Percentiles rank a stretch among this genome's conserved stretches.
phyloP scores from a whole-genome alignment of 2,888 invertebrate genomes.

The Caenorhabditis imperialis region DNA sequence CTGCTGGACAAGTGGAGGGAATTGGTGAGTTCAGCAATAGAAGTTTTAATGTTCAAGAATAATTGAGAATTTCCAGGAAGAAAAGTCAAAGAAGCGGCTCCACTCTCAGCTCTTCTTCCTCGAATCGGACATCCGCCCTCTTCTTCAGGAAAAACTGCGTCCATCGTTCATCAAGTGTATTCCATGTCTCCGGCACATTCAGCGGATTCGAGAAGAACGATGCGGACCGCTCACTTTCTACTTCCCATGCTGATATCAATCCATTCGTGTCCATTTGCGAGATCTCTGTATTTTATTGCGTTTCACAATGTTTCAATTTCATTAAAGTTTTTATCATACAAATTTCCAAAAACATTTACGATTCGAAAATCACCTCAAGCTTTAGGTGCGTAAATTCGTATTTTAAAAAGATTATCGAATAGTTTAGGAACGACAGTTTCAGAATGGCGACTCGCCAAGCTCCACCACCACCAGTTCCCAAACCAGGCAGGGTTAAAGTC shows the following conservation, averaged over 20 bases:
- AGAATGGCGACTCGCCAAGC: conserved; percentile 31
- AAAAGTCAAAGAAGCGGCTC: conserved; percentile 30
- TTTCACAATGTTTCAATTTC: no score
- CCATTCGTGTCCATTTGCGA: no score
- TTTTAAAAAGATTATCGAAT: not conserved
- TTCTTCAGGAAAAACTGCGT: conserved; percentile 39
- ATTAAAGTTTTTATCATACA: no score
- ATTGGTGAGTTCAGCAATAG: conserved; percentile 11
- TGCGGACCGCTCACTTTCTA: conserved; percentile 50
- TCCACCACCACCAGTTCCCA: conserved; percentile 70
- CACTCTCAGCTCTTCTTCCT: conserved; percentile 35
- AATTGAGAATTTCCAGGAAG: conserved; percentile 26
- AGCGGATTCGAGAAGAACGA: conserved; percentile 47
- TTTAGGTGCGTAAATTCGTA: not conserved
- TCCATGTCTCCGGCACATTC: conserved; percentile 47
- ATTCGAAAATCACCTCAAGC: not conserved
- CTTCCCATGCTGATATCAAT: conserved; percentile 6
- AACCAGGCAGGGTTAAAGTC: conserved; percentile 75
- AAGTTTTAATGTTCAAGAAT: not conserved
- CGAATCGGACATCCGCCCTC: conserved; percentile 45
- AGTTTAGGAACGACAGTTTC: not conserved
- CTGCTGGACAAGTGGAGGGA: conserved; percentile 39
- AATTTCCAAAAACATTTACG: no score
- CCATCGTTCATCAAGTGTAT: conserved; percentile 38
- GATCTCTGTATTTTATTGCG: no score